A percentile compares a stretch with the other conserved stretches of the same genome.
These are phyloP conservation scores for Pocillopora meandrina DNA, from an alignment of 92 coral and sea anemone species.

Conservation along the genomic window DNA sequence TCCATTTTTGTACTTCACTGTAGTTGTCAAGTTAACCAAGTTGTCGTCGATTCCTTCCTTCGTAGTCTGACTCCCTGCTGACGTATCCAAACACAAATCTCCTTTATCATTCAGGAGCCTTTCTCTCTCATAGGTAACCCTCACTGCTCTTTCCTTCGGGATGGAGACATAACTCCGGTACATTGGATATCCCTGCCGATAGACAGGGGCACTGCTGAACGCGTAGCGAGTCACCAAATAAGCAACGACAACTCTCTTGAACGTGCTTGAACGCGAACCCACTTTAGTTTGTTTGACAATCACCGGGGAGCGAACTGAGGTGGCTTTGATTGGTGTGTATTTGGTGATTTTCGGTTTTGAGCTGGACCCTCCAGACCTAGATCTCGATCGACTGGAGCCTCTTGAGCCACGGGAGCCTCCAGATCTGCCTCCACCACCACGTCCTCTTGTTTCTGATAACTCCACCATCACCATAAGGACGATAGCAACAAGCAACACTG, in stretches of 20 bases:
- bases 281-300: constrained; percentile 24
- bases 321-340: constrained; percentile 38
- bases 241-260: constrained; percentile 17
- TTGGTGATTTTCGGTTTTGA: constrained; percentile 33
- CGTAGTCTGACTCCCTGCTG: not conserved
- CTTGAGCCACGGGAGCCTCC: not conserved
- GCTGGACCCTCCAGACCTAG: not conserved
- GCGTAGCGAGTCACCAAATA: constrained; percentile 11
- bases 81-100: not conserved
- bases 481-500: constrained; percentile 13
- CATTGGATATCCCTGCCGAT: constrained; percentile 39
- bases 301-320: constrained; percentile 31
- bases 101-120: constrained; percentile 11
- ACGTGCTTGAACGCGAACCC: constrained; percentile 33
- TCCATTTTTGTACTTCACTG: constrained; percentile 28
- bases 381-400: not conserved
- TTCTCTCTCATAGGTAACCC: constrained; percentile 15
- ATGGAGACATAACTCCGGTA: constrained; percentile 27
- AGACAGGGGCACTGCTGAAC: constrained; percentile 31
- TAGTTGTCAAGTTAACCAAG: constrained; percentile 24
- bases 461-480: constrained; percentile 1
- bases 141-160: constrained; percentile 29
- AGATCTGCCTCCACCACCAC: not conserved
- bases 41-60: constrained; percentile 13
- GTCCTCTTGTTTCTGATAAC: not conserved